Conservation (phyloP, 2,797 vertebrate genomes). For the Crenuchus spilurus region DNA sequence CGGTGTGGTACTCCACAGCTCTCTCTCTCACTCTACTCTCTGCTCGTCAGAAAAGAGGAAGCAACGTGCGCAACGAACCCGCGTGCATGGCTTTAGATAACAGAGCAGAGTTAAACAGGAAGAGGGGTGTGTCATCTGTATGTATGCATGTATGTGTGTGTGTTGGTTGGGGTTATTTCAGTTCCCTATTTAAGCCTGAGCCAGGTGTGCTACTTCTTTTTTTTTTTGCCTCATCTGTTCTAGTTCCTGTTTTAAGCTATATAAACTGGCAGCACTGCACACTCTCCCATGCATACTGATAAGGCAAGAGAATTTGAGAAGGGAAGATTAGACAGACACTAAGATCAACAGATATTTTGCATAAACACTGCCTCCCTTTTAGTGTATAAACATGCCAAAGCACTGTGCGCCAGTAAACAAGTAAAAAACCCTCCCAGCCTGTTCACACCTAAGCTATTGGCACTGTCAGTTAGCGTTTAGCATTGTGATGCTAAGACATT, state of each 20-base stretch:
- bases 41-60: slow-evolving; percentile 69
- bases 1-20: neutral
- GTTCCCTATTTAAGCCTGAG: slow-evolving; percentile 40
- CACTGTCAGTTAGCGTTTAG: slow-evolving; percentile 17
- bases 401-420: neutral
- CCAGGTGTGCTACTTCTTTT: slow-evolving; percentile 47
- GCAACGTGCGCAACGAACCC: slow-evolving; percentile 57
- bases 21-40: neutral
- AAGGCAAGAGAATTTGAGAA: slow-evolving; percentile 14
- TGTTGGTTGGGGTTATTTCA: slow-evolving; percentile 40
- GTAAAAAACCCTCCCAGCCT: neutral
- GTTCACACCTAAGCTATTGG: neutral
- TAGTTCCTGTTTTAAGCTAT: neutral
- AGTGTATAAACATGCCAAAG: neutral
- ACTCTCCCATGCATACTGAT: neutral
- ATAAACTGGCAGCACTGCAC: neutral
- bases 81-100: slow-evolving; percentile 63
- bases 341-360: slow-evolving; percentile 15
- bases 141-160: slow-evolving; percentile 19
- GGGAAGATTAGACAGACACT: slow-evolving; percentile 35
- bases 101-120: slow-evolving; percentile 66
- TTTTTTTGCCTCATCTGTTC: neutral
- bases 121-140: slow-evolving; percentile 52
- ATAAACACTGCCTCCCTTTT: slow-evolving; percentile 1
- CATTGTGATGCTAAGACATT: neutral